Percentiles rank a stretch among this genome's conserved stretches.
Conservation (phyloP, 2,113 vertebrate genomes). For the Erinaceus europaeus region DNA sequence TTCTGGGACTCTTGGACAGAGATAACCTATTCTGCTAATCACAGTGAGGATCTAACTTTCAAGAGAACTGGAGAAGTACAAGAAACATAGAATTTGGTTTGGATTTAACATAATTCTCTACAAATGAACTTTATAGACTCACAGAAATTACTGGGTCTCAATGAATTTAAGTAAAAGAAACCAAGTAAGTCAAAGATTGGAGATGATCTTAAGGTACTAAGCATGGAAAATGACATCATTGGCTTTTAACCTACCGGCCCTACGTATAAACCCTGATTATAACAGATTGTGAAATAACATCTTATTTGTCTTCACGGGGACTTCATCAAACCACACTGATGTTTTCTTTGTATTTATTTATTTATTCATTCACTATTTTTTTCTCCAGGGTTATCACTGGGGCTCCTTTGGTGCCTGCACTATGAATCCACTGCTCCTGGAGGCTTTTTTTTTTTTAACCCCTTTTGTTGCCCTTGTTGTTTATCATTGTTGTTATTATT, state of each 20-base stretch:
- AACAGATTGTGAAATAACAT: no score
- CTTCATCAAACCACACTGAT: no score
- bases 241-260: neutral
- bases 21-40: neutral
- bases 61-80: neutral
- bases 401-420: no score
- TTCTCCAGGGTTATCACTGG: no score
- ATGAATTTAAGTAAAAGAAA: neutral
- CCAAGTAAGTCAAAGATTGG: neutral
- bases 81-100: neutral
- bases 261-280: neutral
- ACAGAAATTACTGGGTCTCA: neutral
- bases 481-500: no score
- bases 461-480: no score
- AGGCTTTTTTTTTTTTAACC: no score
- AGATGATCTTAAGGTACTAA: neutral
- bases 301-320: no score
- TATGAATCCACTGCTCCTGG: no score
- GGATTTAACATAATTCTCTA: conserved; percentile 7
- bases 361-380: no score
- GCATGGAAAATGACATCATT: neutral
- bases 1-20: neutral
- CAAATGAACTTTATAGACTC: neutral
- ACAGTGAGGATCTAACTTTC: neutral
- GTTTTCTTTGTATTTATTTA: no score